Conservation (phyloP, 2,797 vertebrate genomes). For the Muscicapa comitata region DNA sequence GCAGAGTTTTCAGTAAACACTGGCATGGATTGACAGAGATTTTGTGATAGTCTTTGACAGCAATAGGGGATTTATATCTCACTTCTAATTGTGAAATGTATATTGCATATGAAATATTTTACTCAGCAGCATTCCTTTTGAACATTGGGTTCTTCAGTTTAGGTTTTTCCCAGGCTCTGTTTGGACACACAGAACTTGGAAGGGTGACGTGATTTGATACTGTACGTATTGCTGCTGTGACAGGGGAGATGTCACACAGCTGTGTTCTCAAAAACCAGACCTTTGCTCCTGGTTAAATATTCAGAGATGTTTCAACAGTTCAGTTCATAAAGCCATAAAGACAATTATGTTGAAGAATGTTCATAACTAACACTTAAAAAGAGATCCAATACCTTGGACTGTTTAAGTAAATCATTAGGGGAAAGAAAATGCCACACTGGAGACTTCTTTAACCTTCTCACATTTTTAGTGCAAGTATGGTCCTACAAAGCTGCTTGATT, state of each 20-base stretch:
- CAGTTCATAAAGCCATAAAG: neutral
- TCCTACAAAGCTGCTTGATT: neutral
- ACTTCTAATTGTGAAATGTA: neutral
- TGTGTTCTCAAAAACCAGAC: neutral
- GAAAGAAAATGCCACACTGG: neutral
- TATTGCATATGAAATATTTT: neutral
- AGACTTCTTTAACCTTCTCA: neutral
- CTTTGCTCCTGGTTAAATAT: neutral
- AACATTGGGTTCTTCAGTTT: neutral
- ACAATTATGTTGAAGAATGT: neutral
- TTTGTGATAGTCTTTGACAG: neutral
- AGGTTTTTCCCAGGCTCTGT: neutral
- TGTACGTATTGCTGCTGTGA: neutral
- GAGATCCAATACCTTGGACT: neutral
- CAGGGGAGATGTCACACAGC: neutral
- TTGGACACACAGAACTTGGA: neutral
- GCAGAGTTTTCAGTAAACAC: neutral
- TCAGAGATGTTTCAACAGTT: neutral
- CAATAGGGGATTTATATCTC: neutral
- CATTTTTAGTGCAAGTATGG: neutral
- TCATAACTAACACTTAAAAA: neutral
- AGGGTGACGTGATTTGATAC: neutral
- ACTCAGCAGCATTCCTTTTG: neutral
- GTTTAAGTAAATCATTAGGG: neutral
- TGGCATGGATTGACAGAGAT: neutral